phyloP scores from a whole-genome alignment of 2,113 vertebrate species.

The Varanus komodoensis region DNA sequence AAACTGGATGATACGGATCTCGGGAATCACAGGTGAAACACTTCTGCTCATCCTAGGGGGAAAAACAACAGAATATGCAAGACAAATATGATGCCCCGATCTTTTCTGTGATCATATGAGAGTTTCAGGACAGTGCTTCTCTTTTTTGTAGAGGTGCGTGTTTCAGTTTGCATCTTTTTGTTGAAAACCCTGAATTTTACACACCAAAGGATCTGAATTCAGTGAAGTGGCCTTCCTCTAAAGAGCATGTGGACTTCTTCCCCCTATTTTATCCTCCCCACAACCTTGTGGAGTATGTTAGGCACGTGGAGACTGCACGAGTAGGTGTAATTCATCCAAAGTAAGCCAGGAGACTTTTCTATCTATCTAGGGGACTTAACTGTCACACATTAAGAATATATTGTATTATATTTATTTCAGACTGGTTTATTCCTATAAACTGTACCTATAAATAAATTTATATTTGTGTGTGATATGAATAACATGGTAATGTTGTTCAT shows the following conservation, averaged over 20 bases:
- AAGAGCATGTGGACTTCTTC: too few species aligned
- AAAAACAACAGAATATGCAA: constrained; percentile 47
- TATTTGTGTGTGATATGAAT: neutral
- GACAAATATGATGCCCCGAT: neutral
- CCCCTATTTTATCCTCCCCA: too few species aligned
- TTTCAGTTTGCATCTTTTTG: neutral
- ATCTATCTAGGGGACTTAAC: neutral
- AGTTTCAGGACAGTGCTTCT: neutral
- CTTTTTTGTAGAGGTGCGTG: neutral
- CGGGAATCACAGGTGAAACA: constrained; percentile 90
- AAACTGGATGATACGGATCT: constrained; percentile 75
- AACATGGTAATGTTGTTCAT: neutral
- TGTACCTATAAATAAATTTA: neutral
- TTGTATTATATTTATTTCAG: neutral
- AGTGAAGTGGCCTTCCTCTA: neutral
- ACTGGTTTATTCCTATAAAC: too few species aligned
- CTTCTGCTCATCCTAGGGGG: constrained; percentile 83
- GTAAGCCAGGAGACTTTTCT: too few species aligned
- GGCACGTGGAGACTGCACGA: too few species aligned
- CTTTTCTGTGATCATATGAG: neutral
- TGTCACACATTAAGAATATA: neutral
- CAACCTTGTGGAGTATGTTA: too few species aligned
- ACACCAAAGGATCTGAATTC: neutral
- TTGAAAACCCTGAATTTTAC: neutral
- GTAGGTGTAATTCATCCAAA: too few species aligned